These are phyloP conservation scores for Erpetoichthys calabaricus DNA, from an alignment of 2,797 vertebrate species.

Conservation along the genomic window DNA sequence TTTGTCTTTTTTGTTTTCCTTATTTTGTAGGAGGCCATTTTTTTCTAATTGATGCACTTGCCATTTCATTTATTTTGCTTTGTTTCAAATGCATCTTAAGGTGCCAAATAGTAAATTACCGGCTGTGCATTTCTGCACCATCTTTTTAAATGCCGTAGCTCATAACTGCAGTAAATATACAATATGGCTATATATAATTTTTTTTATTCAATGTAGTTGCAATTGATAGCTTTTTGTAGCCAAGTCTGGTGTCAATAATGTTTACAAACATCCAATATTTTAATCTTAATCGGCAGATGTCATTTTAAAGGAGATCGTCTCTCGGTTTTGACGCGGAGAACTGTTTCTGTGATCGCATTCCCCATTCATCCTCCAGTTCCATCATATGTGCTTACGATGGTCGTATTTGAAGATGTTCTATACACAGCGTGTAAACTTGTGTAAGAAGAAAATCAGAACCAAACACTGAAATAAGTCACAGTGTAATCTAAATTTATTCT, in stretches of 20 bases:
- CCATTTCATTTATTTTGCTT: slow-evolving; percentile 30
- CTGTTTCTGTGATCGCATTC: slow-evolving; percentile 59
- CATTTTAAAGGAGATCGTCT: slow-evolving; percentile 46
- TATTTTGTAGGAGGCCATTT: too few species aligned
- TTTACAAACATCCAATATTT: slow-evolving; percentile 51
- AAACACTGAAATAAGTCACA: slow-evolving; percentile 1
- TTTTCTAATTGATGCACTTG: slow-evolving; percentile 35
- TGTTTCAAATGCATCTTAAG: slow-evolving; percentile 34
- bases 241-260: slow-evolving; percentile 33
- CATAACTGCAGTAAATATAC: slow-evolving; percentile 38
- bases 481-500: slow-evolving; percentile 22
- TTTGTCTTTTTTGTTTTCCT: too few species aligned
- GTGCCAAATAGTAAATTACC: slow-evolving; percentile 50
- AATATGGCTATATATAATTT: slow-evolving; percentile 30
- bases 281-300: slow-evolving; percentile 49
- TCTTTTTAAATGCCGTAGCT: slow-evolving; percentile 43
- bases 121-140: slow-evolving; percentile 35
- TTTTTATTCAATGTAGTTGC: slow-evolving; percentile 39
- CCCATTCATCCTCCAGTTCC: slow-evolving; percentile 49
- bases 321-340: slow-evolving; percentile 51
- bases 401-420: background rate
- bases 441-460: background rate
- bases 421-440: background rate
- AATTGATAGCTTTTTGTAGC: slow-evolving; percentile 39
- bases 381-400: slow-evolving; percentile 44